These are phyloP conservation scores for Heteromyza rotundicornis DNA, from an alignment of 2,888 invertebrate genomes.

Conservation along the genomic window DNA sequence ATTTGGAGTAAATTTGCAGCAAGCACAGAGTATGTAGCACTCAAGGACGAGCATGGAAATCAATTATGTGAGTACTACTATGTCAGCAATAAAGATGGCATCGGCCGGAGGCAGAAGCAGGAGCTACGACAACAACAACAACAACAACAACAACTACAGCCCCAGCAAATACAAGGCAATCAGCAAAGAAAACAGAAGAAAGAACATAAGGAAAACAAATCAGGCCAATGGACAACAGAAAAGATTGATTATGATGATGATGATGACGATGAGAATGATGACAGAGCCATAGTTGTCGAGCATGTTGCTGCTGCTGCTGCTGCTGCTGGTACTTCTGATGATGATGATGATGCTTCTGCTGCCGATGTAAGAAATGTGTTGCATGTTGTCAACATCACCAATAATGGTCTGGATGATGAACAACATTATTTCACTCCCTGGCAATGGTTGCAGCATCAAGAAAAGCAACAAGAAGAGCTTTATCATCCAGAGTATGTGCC, in stretches of 20 bases:
- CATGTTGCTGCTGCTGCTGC: neutral
- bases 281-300: neutral
- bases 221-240: conserved; percentile 11
- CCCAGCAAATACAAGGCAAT: conserved; percentile 35
- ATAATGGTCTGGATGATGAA: conserved; percentile 22
- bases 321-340: neutral
- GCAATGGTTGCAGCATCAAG: conserved; percentile 10
- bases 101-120: too few relatives aligned
- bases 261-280: neutral
- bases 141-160: conserved; percentile 23
- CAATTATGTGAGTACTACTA: conserved; percentile 44
- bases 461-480: neutral
- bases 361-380: neutral
- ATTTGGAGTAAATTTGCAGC: conserved; percentile 44
- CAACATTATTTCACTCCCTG: conserved; percentile 22
- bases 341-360: neutral
- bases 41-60: conserved; percentile 42
- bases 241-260: conserved; percentile 13
- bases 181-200: conserved; percentile 10
- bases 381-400: conserved; percentile 7
- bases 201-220: conserved; percentile 18
- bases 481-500: too few relatives aligned
- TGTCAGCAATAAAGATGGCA: conserved; percentile 35
- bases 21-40: conserved; percentile 44
- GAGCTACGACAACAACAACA: conserved; percentile 28